Base-by-base conservation (phyloP, 2,888 invertebrate species). In the Eilema griseolum region DNA sequence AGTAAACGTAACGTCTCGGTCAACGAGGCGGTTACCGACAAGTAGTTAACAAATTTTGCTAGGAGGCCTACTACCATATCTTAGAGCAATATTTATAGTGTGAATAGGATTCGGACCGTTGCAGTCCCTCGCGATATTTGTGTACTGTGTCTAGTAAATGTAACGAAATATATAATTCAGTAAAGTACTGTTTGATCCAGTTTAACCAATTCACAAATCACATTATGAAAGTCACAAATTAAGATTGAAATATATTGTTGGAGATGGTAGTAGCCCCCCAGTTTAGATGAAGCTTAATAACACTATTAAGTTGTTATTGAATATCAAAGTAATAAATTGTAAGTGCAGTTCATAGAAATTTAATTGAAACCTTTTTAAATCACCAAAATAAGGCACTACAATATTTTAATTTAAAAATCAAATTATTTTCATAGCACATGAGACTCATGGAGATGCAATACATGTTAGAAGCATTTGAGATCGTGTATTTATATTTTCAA, bases 371-470 rank as follows among this genome's bases (percentile, higher is more conserved):
- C 37, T 70, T 69, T 69, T 75, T 75, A 12, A 79, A 83, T 77
- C 70, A 80, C 79, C 80, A 90, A 90, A 61, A 90, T 91, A 93
- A 93, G 91, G 93, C 93, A 93, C 92, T 90, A 90, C 89, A 76
- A 74, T 69, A 71, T 71, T 75, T 69, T 67, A 76, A 71, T 75
- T 70, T 74, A 66, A 67, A 76, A 79, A 74, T n/a, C 67, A 71
- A 70, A 75, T 71, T 79, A 78, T 77, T 83, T 79, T 83, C 71
- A 75, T 77, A 85, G 83, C 86, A 84, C 88, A 82, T 75, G 85
- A 86, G 83, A 86, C 86, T 78, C 80, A 57, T 77, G 85, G 87
- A 87, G 86, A 86, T 82, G 85, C 28, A 63, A 78, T 76, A 75
- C 70, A 82, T 83, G 78, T 85, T 85, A 85, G 86, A 85, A 83